Conservation (phyloP, 2,888 invertebrate species). For the Chaetogeoica ovagalla region DNA sequence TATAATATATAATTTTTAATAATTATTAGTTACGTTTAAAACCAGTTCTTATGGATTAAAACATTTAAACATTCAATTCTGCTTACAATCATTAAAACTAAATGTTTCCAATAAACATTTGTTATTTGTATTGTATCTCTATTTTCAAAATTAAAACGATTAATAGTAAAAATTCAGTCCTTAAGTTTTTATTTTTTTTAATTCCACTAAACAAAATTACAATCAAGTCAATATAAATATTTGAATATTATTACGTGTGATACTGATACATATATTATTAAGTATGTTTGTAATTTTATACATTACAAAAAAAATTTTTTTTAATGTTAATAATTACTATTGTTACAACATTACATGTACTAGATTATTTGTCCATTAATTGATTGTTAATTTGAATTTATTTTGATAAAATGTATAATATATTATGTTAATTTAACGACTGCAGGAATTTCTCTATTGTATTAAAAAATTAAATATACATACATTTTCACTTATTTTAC, state of each 20-base stretch:
- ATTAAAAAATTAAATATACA: not conserved
- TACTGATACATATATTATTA: not conserved
- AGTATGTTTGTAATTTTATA: not conserved
- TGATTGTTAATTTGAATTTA: slow-evolving; percentile 1
- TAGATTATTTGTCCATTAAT: slow-evolving; percentile 2
- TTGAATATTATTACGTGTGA: not conserved
- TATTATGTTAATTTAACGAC: not conserved
- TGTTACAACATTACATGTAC: not conserved
- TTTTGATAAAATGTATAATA: slow-evolving; percentile 19
- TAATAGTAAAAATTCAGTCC: slow-evolving; percentile 19
- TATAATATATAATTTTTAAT: slow-evolving; percentile 20
- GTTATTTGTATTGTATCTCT: slow-evolving; percentile 3
- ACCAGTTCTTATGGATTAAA: not conserved
- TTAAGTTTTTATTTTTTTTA: slow-evolving; percentile 5
- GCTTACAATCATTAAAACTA: not conserved
- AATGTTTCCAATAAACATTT: not conserved
- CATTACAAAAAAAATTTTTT: not conserved
- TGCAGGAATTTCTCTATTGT: not conserved
- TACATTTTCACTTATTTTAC: too few relatives aligned
- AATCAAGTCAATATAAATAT: not conserved
- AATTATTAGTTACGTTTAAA: slow-evolving; percentile 27
- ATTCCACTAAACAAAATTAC: slow-evolving; percentile 1
- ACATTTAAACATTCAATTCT: slow-evolving; percentile 6
- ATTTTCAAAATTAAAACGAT: slow-evolving; percentile 17
- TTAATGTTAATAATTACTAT: not conserved